phyloP scores from a whole-genome alignment of 2,888 invertebrate genomes.

The Chelonus formosanus region DNA sequence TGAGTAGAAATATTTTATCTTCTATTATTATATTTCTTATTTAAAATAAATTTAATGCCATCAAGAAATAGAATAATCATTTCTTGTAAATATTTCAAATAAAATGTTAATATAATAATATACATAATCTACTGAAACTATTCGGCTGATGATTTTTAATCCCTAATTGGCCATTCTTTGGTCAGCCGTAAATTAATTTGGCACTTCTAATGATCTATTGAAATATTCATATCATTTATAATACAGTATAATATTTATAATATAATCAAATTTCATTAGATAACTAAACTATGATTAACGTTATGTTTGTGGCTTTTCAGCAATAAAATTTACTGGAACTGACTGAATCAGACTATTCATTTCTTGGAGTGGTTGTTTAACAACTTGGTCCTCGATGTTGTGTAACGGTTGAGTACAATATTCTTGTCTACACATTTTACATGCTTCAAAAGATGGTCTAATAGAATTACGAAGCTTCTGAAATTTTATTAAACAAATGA shows the following conservation, averaged over 20 bases:
- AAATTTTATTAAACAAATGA: constrained; percentile 30
- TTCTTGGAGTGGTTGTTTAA: constrained; percentile 68
- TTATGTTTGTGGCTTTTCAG: constrained; percentile 36
- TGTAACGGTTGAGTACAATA: constrained; percentile 70
- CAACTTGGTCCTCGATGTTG: constrained; percentile 69
- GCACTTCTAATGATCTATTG: background rate
- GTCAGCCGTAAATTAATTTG: background rate
- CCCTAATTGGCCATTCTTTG: constrained; percentile 5
- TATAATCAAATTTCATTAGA: background rate
- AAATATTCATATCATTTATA: background rate
- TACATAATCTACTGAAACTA: background rate
- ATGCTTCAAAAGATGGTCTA: constrained; percentile 80
- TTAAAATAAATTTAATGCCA: too few relatives aligned
- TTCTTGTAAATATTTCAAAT: too few relatives aligned
- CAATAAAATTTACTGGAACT: constrained; percentile 45
- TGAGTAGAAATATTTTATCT: too few relatives aligned
- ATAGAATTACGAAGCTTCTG: constrained; percentile 82
- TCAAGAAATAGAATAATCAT: too few relatives aligned
- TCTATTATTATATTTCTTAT: too few relatives aligned
- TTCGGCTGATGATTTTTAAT: background rate
- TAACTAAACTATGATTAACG: background rate
- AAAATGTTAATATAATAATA: too few relatives aligned
- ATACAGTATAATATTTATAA: background rate
- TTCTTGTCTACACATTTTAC: constrained; percentile 77
- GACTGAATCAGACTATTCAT: constrained; percentile 57